Evolutionary conservation across 2,888 invertebrate species (phyloP), one percentile per base, ranked within the genome.

Genomic region (Stenurella melanura): DNA sequence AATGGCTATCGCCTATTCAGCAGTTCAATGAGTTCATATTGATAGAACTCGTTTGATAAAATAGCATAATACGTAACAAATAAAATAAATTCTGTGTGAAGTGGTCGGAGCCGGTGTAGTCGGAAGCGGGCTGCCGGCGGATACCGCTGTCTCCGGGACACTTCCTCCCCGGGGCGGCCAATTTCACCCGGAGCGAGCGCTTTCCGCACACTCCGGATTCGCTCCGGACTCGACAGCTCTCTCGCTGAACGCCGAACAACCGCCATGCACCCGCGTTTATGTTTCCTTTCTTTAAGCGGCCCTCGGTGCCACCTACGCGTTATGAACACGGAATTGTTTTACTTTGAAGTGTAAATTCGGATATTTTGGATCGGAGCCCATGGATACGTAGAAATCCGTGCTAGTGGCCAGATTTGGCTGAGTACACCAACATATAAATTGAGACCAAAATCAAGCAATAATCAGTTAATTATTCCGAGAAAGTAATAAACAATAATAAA

Each of bases 111-210:
- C 85, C 86, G 84, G 83, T 81, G 89, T 89, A 86, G 86, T 86
- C 87, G 88, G 87, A 86, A 87, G 87, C 87, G 87, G 87, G 87
- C 87, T 86, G 87, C 84, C 87, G 87, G 89, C 90, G 90, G 90
- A 90, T 89, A 90, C 89, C 90, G 90, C 90, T 90, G 89, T 89
- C 90, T 90, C 90, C 90, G 90, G 90, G 89, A 87, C 89, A 89
- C 89, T 90, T 90, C 90, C 90, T 89, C 89, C 88, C 89, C 89
- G 89, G 89, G 87, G 89, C 88, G 89, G 88, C 88, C 88, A 89
- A 89, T 89, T 89, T 89, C 89, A 89, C 89, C 88, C 89, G 88
- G 89, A 89, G 88, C 88, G 88, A 88, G 87, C 88, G 88, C 87
- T 88, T 88, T 88, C 89, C 88, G 88, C 86, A 86, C 83, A 82